Percentiles rank a stretch among this genome's conserved stretches.
Evolutionary conservation across 1,140 invertebrate genomes (phyloP).

Genomic region (Drosophila pallidifrons): DNA sequence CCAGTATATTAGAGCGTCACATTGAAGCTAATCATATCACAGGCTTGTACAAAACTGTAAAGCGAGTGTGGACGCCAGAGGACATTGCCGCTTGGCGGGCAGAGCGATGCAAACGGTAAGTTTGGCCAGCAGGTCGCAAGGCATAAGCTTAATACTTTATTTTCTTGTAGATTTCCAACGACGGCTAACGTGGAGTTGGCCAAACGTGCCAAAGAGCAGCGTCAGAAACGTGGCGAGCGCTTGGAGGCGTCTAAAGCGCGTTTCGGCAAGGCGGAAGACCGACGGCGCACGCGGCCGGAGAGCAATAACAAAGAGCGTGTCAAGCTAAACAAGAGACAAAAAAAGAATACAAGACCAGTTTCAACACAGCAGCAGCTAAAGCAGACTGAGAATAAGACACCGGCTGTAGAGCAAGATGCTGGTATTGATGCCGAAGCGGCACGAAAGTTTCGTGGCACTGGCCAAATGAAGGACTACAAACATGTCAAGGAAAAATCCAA

Average conservation of each 20-base stretch:
- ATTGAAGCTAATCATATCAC: constrained; percentile 92
- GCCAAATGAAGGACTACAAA: constrained; percentile 61
- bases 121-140: neutral
- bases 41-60: constrained; percentile 91
- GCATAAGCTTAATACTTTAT: neutral
- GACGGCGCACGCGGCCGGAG: constrained; percentile 37
- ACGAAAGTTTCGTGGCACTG: constrained; percentile 65
- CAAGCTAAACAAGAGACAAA: constrained; percentile 14
- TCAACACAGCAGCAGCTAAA: neutral
- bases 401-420: neutral
- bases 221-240: constrained; percentile 89
- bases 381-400: neutral
- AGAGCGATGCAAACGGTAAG: constrained; percentile 84
- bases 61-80: constrained; percentile 90
- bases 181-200: constrained; percentile 89
- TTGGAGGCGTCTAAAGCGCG: constrained; percentile 85
- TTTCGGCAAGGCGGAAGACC: constrained; percentile 84
- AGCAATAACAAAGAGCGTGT: constrained; percentile 2
- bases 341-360: neutral
- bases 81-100: constrained; percentile 93
- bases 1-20: constrained; percentile 92
- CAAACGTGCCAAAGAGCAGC: constrained; percentile 88
- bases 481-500: constrained; percentile 50
- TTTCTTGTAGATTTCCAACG: constrained; percentile 87
- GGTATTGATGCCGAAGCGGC: neutral